Base-by-base conservation (phyloP, 2,888 invertebrate species). In the Drosophila hawaiiensis region DNA sequence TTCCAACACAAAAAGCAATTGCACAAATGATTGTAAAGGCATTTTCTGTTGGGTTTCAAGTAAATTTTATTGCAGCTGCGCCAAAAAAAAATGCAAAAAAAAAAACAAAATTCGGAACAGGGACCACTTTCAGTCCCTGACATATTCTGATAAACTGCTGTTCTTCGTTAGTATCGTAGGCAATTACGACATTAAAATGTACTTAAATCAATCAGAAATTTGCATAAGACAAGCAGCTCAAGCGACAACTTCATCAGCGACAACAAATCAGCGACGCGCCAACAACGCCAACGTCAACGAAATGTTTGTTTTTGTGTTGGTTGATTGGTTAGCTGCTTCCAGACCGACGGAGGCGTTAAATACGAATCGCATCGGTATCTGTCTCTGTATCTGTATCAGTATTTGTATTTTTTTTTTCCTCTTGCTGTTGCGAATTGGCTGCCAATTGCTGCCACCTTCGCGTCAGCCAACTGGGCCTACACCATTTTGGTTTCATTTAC, bases 401-500 rank as follows among this genome's bases (percentile, higher is more conserved):
- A 47, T 41, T 31, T 55, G 43, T 35, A 76, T 68, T 81, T 61
- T 61, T 64, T n/a, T 35, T 39, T 25, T 47, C 67, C 39, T 70
- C 28, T 41, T 63, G 43, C 19, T 72, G 60, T 59, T 49, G 80
- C 78, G 74, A 78, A 78, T 78, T 78, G 78, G 79, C 68, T 65
- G 65, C 33, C 58, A 72, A 82, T 82, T 79, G 80, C 82, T 82
- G 82, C 86, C 91, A 89, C 91, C 91, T 91, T 83, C 84, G 77
- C 90, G 73, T 60, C 68, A 61, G 53, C 75, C 76, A 75, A 81
- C 73, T 76, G 80, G 74, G 80, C 85, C 84, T 81, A 85, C 90
- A 92, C 90, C 91, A 91, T 91, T 91, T 91, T 90, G 84, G 88
- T 91, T 86, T 83, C 64, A 67, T 77, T 82, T 74, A 78, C 56